Base-by-base conservation (phyloP, 2,888 invertebrate species). In the Luffia ferchaultella region DNA sequence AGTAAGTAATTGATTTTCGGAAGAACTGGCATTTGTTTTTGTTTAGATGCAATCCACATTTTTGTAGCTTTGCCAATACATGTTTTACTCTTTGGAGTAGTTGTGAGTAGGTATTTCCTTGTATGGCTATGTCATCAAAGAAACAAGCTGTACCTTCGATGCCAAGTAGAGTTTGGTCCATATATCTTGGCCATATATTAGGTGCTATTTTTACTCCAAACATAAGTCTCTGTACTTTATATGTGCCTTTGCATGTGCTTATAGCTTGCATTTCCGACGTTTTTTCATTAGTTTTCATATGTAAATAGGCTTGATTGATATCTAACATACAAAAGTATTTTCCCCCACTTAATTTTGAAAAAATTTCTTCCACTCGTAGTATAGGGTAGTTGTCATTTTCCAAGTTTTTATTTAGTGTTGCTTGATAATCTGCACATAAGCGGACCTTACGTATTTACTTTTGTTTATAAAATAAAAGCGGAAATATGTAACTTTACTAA, bases 141-240 rank as follows among this genome's bases (percentile, higher is more conserved):
- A 46, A 46, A 20, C 46, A 46, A 1, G 54, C 55, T n/a, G 57
- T 58, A 1, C 61, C 62, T 16, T 55, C 53, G 2, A 63, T 12
- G 40, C 58, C 60, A 30, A 55, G 56, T 18, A 65, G 53, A 16
- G 60, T 49, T 49, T 62, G 58, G 40, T 65, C 66, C 63, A 68
- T 66, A 49, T 57, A 61, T 1, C 59, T 53, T 54, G 65, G 63
- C 58, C 63, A 65, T 0, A 57, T 45, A 43, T 50, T 56, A 42
- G 64, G 63, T 16, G 62, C 61, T 2, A 56, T 52, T 53, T 63
- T 59, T 0, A 65, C 57, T 18, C 62, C 62, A 50, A 63, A 65
- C 59, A 62, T 62, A 7, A 64, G 48, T 46, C 64, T 52, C 17
- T 61, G 60, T 12, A 62, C 61, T 48, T 59, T 65, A 52, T 58